Percentiles rank a stretch among this genome's conserved stretches.
These are phyloP conservation scores for Cercopithecus mona DNA, from an alignment of 2,113 vertebrate genomes.

Conservation along the genomic window DNA sequence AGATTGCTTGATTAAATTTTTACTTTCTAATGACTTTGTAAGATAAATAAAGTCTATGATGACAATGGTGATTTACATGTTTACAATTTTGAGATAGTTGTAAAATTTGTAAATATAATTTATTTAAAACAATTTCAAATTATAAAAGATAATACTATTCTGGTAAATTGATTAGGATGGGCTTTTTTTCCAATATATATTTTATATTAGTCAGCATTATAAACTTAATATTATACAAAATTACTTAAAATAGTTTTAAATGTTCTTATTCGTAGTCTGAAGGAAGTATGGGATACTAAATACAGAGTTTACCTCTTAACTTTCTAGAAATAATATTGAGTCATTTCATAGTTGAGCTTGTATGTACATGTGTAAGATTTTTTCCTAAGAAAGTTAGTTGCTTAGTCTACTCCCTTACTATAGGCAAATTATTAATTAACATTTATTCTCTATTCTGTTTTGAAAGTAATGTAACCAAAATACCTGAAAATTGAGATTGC, in stretches of 20 bases:
- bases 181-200: not conserved
- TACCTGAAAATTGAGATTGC: not conserved
- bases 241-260: not conserved
- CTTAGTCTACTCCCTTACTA: not conserved
- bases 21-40: not conserved
- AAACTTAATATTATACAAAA: not conserved
- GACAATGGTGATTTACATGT: not conserved
- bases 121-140: not conserved
- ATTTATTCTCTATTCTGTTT: not conserved
- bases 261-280: not conserved
- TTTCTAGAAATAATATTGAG: not conserved
- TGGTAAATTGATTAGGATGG: not conserved
- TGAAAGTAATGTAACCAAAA: not conserved
- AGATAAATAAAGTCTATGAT: not conserved
- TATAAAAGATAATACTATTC: not conserved
- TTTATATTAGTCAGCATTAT: not conserved
- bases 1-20: not conserved
- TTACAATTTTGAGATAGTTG: not conserved
- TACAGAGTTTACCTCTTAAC: not conserved
- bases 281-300: not conserved
- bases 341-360: not conserved
- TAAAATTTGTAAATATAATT: constrained; percentile 10
- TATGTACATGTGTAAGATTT: not conserved
- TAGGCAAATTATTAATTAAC: not conserved
- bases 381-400: constrained; percentile 28